Conservation (phyloP, 1,140 invertebrate species). For the Temnothorax nylanderi region DNA sequence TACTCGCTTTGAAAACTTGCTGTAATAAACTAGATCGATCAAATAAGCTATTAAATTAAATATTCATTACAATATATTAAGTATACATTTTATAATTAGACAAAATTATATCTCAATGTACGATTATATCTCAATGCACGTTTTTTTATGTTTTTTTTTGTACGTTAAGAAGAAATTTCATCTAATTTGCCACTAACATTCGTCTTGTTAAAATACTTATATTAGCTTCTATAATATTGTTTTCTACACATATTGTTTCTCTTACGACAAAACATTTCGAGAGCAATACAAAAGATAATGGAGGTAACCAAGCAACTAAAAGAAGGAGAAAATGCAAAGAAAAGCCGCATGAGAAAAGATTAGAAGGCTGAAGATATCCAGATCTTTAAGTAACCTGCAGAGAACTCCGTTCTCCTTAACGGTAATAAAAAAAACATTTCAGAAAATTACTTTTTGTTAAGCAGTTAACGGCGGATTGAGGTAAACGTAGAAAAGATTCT, state of each 20-base stretch:
- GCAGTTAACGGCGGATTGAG: slow-evolving; percentile 15
- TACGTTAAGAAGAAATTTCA: not conserved
- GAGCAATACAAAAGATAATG: not conserved
- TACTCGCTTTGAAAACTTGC: slow-evolving; percentile 5
- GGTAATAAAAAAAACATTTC: slow-evolving; percentile 30
- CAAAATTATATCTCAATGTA: too few species aligned
- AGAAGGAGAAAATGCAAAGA: slow-evolving; percentile 6
- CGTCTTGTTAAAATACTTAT: not conserved
- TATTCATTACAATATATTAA: slow-evolving; percentile 15
- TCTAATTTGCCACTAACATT: not conserved
- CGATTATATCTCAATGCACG: too few species aligned
- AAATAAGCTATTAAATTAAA: not conserved
- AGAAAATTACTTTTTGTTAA: slow-evolving; percentile 27
- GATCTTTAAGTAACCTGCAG: slow-evolving; percentile 3
- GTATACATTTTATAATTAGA: not conserved
- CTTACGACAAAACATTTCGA: not conserved
- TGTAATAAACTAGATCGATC: not conserved
- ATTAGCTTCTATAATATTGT: not conserved
- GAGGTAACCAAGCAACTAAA: not conserved
- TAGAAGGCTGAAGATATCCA: slow-evolving; percentile 21
- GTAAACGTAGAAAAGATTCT: not conserved
- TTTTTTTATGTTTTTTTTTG: not conserved
- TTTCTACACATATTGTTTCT: not conserved
- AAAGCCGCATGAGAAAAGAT: slow-evolving; percentile 17
- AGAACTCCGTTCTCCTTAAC: not conserved